These are phyloP conservation scores for Phrynocephalus guinanensis DNA, from an alignment of 2,797 vertebrate genomes.

Conservation along the genomic window DNA sequence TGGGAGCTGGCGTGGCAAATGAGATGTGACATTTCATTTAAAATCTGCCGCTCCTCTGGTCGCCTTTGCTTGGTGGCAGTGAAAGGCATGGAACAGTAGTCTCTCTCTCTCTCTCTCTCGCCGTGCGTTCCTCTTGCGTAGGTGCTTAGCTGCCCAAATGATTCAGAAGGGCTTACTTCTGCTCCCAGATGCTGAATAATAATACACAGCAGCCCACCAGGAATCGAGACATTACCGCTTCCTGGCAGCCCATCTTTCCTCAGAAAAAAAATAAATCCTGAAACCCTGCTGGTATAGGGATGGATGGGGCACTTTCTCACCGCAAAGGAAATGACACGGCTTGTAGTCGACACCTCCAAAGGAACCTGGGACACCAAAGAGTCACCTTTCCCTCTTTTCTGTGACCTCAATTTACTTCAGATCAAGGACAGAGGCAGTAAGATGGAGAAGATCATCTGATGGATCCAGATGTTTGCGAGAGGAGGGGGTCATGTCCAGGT, in stretches of 20 bases:
- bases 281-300: not conserved
- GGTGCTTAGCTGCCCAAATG: not conserved
- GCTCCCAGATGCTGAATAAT: conserved; percentile 4
- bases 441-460: too few relatives aligned
- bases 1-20: accelerated
- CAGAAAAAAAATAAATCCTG: not conserved
- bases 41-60: not conserved
- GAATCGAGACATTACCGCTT: not conserved
- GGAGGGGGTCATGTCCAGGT: too few relatives aligned
- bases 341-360: not conserved
- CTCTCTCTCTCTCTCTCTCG: too few relatives aligned
- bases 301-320: not conserved
- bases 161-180: conserved; percentile 1
- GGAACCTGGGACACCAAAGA: not conserved
- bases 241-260: not conserved
- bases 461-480: too few relatives aligned
- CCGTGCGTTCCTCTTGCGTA: not conserved
- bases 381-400: not conserved
- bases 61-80: not conserved
- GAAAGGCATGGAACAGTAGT: not conserved
- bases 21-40: not conserved
- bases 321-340: not conserved
- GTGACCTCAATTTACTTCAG: not conserved
- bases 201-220: conserved; percentile 4
- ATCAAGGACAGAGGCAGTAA: too few relatives aligned